Evolutionary conservation across 1,140 invertebrate species (phyloP).

Genomic region (Pygmarrhopalites habei): DNA sequence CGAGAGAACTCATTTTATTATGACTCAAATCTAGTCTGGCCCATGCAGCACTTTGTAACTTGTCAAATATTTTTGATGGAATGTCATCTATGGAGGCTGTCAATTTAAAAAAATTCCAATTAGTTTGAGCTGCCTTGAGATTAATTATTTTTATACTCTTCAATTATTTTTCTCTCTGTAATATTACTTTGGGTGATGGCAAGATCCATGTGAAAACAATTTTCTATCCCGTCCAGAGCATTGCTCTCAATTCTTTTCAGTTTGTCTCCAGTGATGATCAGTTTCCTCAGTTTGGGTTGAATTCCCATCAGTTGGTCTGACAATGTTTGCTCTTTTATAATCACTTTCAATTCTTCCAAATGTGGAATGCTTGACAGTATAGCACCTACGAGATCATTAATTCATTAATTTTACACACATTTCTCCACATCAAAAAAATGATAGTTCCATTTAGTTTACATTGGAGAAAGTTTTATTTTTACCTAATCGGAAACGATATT

Average conservation of each 20-base stretch:
- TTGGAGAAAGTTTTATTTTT: constrained; percentile 40
- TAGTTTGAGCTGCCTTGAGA: too few relatives aligned
- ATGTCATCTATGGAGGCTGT: constrained; percentile 59
- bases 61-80: constrained; percentile 66
- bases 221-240: constrained; percentile 54
- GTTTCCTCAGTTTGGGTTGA: constrained; percentile 63
- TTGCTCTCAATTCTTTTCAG: constrained; percentile 57
- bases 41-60: constrained; percentile 66
- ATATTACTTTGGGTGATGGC: constrained; percentile 67
- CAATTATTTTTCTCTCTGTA: too few relatives aligned
- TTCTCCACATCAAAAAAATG: too few relatives aligned
- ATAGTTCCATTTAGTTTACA: too few relatives aligned
- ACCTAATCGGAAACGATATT: constrained; percentile 55
- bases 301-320: constrained; percentile 64
- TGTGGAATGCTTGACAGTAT: constrained; percentile 50
- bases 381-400: too few relatives aligned
- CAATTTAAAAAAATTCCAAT: too few relatives aligned
- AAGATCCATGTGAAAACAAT: constrained; percentile 58
- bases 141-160: too few relatives aligned
- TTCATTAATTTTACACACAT: too few relatives aligned
- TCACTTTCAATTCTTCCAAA: constrained; percentile 58
- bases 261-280: constrained; percentile 67
- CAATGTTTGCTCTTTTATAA: constrained; percentile 61
- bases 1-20: constrained; percentile 69
- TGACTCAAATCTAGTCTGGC: constrained; percentile 71